Evolutionary conservation across 2,113 vertebrate genomes (phyloP).

Genomic region (Nothoprocta perdicaria): DNA sequence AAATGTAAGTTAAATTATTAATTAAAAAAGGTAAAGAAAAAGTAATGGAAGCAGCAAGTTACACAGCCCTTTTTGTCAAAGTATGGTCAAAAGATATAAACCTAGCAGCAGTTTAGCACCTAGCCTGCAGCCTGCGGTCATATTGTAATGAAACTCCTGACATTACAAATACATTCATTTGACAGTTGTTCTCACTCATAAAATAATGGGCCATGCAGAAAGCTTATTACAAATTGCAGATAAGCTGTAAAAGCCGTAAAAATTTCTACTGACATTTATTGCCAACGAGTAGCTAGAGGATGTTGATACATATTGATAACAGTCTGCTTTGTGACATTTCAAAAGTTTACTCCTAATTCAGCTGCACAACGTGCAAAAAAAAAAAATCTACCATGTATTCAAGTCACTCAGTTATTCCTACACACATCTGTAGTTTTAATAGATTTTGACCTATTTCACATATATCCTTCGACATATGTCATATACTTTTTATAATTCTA

Average conservation of each 20-base stretch:
- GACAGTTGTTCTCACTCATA: constrained; percentile 68
- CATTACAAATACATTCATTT: constrained; percentile 74
- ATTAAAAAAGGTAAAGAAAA: constrained; percentile 80
- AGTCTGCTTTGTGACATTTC: constrained; percentile 77
- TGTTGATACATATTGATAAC: constrained; percentile 80
- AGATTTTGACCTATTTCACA: background rate
- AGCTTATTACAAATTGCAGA: constrained; percentile 74
- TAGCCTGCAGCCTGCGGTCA: constrained; percentile 71
- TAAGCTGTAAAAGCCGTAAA: constrained; percentile 76
- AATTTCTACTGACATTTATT: constrained; percentile 77
- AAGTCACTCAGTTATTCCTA: constrained; percentile 23
- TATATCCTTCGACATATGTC: background rate
- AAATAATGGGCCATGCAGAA: constrained; percentile 66
- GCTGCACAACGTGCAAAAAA: constrained; percentile 63
- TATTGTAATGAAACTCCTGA: constrained; percentile 77
- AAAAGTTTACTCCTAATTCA: constrained; percentile 77
- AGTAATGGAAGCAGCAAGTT: constrained; percentile 62
- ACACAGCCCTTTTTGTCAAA: constrained; percentile 51
- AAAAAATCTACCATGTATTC: background rate
- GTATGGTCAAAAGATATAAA: constrained; percentile 74
- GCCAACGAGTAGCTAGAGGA: constrained; percentile 70
- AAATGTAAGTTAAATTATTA: constrained; percentile 82
- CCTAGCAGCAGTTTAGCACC: constrained; percentile 65
- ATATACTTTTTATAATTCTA: background rate
- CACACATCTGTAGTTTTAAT: constrained; percentile 4